Conservation (phyloP, 2,113 vertebrate species). For the Odocoileus virginianus region DNA sequence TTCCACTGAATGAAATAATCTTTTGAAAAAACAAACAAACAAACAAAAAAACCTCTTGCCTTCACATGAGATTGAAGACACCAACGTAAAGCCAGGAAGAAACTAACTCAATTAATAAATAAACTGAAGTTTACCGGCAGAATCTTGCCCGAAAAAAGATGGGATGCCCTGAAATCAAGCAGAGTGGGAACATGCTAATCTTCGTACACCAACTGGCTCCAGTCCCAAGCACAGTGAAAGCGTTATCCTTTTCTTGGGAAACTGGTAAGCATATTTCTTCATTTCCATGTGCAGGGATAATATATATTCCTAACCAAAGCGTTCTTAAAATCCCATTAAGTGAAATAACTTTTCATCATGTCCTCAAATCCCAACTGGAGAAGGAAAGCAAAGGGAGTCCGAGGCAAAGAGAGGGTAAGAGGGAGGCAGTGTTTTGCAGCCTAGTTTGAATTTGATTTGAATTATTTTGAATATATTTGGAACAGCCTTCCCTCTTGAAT, state of each 20-base stretch:
- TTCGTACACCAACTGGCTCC: constrained; percentile 71
- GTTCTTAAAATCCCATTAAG: constrained; percentile 67
- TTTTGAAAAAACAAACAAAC: constrained; percentile 42
- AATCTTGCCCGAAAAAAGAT: constrained; percentile 44
- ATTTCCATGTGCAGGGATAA: constrained; percentile 58
- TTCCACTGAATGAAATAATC: constrained; percentile 62
- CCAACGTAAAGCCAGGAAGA: constrained; percentile 53
- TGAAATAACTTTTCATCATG: constrained; percentile 76
- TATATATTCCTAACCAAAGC: constrained; percentile 61
- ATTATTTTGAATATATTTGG: constrained; percentile 86
- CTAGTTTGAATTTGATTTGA: constrained; percentile 82
- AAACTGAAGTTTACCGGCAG: constrained; percentile 60
- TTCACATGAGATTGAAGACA: constrained; percentile 44
- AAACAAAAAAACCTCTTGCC: constrained; percentile 47
- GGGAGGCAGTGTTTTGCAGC: constrained; percentile 62
- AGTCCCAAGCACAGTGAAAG: constrained; percentile 51
- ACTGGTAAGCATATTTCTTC: constrained; percentile 62
- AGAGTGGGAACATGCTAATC: constrained; percentile 62
- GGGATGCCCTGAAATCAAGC: constrained; percentile 49
- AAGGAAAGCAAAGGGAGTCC: constrained; percentile 32
- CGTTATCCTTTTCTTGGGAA: constrained; percentile 71
- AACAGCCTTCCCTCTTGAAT: constrained; percentile 82
- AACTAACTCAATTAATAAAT: constrained; percentile 60
- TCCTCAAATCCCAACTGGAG: constrained; percentile 62
- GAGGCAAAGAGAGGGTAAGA: constrained; percentile 52